Evolutionary conservation across 2,888 invertebrate genomes (phyloP).

Genomic region (Stramonita haemastoma): DNA sequence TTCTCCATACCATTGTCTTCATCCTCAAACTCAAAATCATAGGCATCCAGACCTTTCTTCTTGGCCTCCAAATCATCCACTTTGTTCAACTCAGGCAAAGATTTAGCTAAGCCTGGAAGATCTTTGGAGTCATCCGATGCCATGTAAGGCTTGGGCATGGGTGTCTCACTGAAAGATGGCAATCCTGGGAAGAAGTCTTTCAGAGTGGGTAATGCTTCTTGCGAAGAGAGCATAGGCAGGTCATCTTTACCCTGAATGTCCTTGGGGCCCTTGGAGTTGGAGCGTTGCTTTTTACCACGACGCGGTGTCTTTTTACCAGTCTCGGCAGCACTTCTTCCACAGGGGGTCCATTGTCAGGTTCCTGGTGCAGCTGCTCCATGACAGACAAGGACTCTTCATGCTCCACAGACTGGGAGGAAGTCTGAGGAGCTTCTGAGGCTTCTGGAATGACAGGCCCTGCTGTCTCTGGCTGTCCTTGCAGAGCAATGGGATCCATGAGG

Average conservation of each 20-base stretch:
- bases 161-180: conserved; percentile 18
- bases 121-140: neutral
- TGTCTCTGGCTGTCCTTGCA: conserved; percentile 35
- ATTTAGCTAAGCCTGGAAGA: neutral
- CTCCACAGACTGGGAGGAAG: conserved; percentile 29
- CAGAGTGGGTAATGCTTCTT: neutral
- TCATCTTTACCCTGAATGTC: conserved; percentile 28
- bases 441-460: conserved; percentile 30
- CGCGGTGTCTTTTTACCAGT: conserved; percentile 27
- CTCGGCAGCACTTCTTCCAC: neutral
- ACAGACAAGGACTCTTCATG: conserved; percentile 39
- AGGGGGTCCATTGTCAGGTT: neutral
- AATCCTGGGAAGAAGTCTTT: conserved; percentile 23
- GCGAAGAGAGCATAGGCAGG: neutral
- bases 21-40: conserved; percentile 51
- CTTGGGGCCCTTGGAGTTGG: conserved; percentile 44
- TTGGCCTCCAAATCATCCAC: conserved; percentile 28
- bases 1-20: conserved; percentile 36
- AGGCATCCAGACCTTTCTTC: conserved; percentile 47
- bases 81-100: conserved; percentile 20
- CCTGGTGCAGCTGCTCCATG: conserved; percentile 22
- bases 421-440: conserved; percentile 35
- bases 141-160: neutral
- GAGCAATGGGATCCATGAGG: conserved; percentile 23
- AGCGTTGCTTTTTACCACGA: conserved; percentile 33